Percentiles rank a stretch among this genome's conserved stretches.
Conservation (phyloP, 2,797 vertebrate genomes). For the Hydrolagus colliei region DNA sequence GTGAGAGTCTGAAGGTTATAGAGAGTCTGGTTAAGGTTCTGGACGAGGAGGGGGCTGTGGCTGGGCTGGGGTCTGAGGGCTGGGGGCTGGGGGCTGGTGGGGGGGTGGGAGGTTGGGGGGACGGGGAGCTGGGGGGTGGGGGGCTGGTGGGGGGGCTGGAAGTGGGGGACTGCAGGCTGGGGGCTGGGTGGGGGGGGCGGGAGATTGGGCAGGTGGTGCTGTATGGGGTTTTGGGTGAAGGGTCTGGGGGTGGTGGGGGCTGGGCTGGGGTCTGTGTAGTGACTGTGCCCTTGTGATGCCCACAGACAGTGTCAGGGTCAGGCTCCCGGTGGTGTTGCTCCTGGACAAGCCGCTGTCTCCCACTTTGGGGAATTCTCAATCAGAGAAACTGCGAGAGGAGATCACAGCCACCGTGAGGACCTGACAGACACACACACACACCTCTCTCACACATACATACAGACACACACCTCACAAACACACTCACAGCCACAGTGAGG, state of each 20-base stretch:
- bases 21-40: not conserved
- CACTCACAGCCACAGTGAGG: not conserved
- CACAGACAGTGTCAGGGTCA: not conserved
- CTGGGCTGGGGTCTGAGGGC: too few species aligned
- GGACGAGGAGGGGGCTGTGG: too few species aligned
- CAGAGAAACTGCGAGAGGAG: not conserved
- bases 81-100: not conserved
- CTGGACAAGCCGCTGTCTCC: slow-evolving; percentile 37
- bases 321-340: slow-evolving; percentile 42
- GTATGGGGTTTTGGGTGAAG: not conserved
- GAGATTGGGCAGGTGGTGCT: not conserved
- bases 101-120: not conserved
- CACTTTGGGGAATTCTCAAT: not conserved
- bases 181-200: not conserved
- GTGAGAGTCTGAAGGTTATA: not conserved
- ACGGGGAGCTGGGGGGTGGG: not conserved
- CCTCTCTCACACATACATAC: too few species aligned
- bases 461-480: not conserved
- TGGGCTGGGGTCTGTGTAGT: not conserved
- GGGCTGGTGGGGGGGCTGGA: not conserved
- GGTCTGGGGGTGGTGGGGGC: not conserved
- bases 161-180: not conserved
- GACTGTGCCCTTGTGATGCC: too few species aligned
- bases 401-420: slow-evolving; percentile 32
- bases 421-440: slow-evolving; percentile 34